Conservation (phyloP, 2,113 vertebrate species). For the Etheostoma cragini region DNA sequence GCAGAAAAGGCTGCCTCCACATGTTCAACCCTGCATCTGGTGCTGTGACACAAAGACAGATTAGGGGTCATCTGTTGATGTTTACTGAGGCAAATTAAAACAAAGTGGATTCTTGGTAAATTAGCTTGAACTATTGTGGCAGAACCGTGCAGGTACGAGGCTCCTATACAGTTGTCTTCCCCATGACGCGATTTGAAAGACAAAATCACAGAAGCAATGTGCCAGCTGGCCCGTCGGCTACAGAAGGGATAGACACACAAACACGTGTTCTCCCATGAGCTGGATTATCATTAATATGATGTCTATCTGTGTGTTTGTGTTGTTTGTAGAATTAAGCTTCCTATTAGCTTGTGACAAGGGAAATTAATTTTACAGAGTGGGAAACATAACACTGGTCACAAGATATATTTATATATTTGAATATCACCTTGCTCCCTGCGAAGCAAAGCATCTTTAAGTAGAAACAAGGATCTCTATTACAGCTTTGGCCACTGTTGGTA, state of each 20-base stretch:
- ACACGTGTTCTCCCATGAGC: slow-evolving; percentile 46
- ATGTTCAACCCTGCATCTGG: slow-evolving; percentile 65
- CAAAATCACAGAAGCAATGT: slow-evolving; percentile 15
- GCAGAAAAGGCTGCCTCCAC: slow-evolving; percentile 64
- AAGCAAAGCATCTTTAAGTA: slow-evolving; percentile 24
- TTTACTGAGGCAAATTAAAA: slow-evolving; percentile 63
- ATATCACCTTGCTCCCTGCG: slow-evolving; percentile 7
- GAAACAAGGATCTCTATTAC: slow-evolving; percentile 4
- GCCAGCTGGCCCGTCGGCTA: slow-evolving; percentile 52
- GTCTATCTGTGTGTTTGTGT: slow-evolving; percentile 41
- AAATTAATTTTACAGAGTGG: slow-evolving; percentile 50
- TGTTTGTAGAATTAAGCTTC: slow-evolving; percentile 54
- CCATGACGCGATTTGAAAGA: slow-evolving; percentile 5
- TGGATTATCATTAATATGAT: slow-evolving; percentile 34
- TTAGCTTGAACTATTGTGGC: slow-evolving; percentile 38
- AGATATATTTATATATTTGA: slow-evolving; percentile 21
- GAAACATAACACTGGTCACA: slow-evolving; percentile 26
- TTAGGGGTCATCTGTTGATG: slow-evolving; percentile 67
- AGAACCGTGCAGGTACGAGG: slow-evolving; percentile 41
- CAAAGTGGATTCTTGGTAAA: slow-evolving; percentile 44
- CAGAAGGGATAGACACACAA: slow-evolving; percentile 28
- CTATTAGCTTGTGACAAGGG: slow-evolving; percentile 35
- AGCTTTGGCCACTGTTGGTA: background rate
- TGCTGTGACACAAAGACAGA: slow-evolving; percentile 52
- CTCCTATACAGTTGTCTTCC: slow-evolving; percentile 9